phyloP scores from a whole-genome alignment of 2,888 invertebrate genomes.

The Griposia aprilina region DNA sequence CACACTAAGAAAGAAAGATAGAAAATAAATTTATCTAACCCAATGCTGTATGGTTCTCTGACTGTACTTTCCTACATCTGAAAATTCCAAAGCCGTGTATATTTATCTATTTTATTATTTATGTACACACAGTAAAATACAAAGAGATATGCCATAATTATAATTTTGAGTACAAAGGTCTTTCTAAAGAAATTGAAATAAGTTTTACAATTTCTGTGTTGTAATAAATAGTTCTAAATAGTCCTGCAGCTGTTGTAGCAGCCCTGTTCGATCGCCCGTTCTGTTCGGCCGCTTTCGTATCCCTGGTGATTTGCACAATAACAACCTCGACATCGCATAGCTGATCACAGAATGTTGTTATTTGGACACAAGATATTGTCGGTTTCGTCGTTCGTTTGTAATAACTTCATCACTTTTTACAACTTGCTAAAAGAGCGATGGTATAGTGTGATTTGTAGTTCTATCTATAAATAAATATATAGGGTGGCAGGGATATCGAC shows the following conservation, averaged over 20 bases:
- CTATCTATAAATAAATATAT: too few relatives aligned
- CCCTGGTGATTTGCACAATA: conserved; percentile 49
- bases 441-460: background rate
- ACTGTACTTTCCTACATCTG: too few relatives aligned
- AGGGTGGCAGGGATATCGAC: too few relatives aligned
- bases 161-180: too few relatives aligned
- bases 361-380: background rate
- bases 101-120: too few relatives aligned
- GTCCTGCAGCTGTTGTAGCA: conserved; percentile 5
- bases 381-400: background rate
- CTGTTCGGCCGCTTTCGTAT: conserved; percentile 38
- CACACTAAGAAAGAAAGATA: too few relatives aligned
- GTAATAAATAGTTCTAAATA: background rate
- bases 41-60: too few relatives aligned
- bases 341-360: conserved; percentile 40
- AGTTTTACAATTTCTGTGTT: background rate
- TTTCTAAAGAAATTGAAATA: background rate
- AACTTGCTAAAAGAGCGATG: background rate
- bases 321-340: conserved; percentile 26
- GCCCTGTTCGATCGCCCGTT: conserved; percentile 29
- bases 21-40: too few relatives aligned
- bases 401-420: background rate
- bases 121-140: too few relatives aligned
- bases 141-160: too few relatives aligned
- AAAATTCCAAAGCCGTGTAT: too few relatives aligned